Conservation (phyloP, 2,113 vertebrate genomes). For the Myrmophylax atrothorax region DNA sequence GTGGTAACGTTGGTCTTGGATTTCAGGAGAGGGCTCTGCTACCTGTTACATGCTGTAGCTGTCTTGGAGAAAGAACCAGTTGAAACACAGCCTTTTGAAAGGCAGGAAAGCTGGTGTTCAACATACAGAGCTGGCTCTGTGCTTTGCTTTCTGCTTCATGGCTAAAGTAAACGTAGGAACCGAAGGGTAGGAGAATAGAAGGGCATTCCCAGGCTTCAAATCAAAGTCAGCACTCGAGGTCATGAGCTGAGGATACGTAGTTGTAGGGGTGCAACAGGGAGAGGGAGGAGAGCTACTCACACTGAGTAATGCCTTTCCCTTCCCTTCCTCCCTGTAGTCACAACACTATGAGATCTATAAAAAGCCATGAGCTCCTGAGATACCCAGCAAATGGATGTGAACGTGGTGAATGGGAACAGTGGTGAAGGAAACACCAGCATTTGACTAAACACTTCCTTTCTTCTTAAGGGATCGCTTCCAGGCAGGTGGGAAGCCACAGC, state of each 20-base stretch:
- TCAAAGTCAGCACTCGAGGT: background rate
- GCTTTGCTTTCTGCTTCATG: background rate
- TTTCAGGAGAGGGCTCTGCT: background rate
- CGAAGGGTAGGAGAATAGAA: background rate
- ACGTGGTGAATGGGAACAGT: background rate
- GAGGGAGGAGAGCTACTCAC: background rate
- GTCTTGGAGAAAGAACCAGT: background rate
- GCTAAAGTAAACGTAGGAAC: background rate
- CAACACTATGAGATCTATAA: background rate
- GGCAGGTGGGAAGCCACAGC: slow-evolving; percentile 71
- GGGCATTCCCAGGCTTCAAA: background rate
- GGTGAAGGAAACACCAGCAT: background rate
- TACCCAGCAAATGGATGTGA: background rate
- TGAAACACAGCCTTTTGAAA: background rate
- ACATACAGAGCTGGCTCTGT: background rate
- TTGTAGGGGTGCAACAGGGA: background rate
- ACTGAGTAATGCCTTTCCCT: background rate
- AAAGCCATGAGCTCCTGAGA: background rate
- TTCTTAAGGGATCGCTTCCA: slow-evolving; percentile 55
- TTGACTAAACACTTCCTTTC: background rate
- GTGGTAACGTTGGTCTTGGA: background rate
- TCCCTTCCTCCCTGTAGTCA: background rate
- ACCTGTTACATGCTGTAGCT: background rate
- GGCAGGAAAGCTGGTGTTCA: background rate
- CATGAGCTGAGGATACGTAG: background rate